A percentile compares a stretch with the other conserved stretches of the same genome.
Evolutionary conservation across 2,888 invertebrate genomes (phyloP).

Genomic region (Hypena proboscidalis): DNA sequence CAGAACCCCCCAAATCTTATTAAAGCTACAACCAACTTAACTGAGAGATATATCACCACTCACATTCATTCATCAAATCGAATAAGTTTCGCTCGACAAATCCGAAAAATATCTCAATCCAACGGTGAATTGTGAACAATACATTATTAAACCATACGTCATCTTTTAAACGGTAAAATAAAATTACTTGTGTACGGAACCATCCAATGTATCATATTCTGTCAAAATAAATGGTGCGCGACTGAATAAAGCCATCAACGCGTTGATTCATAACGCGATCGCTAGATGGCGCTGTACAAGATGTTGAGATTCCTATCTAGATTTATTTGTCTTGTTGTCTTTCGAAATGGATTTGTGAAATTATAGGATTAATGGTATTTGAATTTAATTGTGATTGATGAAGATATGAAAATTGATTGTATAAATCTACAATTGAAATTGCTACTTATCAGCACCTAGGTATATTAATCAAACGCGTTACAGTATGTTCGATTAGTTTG

Average conservation of each 20-base stretch:
- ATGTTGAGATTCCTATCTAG: constrained; percentile 34
- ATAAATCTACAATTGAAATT: too few relatives aligned
- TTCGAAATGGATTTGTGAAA: too few relatives aligned
- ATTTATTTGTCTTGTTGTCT: constrained; percentile 22
- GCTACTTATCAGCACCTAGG: too few relatives aligned
- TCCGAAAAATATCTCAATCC: constrained; percentile 55
- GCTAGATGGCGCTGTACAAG: constrained; percentile 12
- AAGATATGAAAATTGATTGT: too few relatives aligned
- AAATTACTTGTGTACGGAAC: constrained; percentile 48
- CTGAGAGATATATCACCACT: too few relatives aligned
- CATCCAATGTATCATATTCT: constrained; percentile 49
- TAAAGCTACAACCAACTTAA: too few relatives aligned
- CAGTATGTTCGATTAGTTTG: too few relatives aligned
- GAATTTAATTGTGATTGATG: background rate
- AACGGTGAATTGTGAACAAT: constrained; percentile 15
- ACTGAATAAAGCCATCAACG: constrained; percentile 8
- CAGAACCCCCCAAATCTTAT: too few relatives aligned
- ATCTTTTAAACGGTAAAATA: constrained; percentile 62
- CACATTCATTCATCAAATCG: background rate
- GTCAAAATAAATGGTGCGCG: constrained; percentile 54
- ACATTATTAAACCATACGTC: constrained; percentile 39
- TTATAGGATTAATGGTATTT: constrained; percentile 1
- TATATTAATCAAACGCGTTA: too few relatives aligned
- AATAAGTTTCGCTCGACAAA: constrained; percentile 17
- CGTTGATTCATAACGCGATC: constrained; percentile 1